Percentiles rank a stretch among this genome's conserved stretches.
Evolutionary conservation across 1,140 invertebrate genomes (phyloP).

Genomic region (Drosophila repletoides): DNA sequence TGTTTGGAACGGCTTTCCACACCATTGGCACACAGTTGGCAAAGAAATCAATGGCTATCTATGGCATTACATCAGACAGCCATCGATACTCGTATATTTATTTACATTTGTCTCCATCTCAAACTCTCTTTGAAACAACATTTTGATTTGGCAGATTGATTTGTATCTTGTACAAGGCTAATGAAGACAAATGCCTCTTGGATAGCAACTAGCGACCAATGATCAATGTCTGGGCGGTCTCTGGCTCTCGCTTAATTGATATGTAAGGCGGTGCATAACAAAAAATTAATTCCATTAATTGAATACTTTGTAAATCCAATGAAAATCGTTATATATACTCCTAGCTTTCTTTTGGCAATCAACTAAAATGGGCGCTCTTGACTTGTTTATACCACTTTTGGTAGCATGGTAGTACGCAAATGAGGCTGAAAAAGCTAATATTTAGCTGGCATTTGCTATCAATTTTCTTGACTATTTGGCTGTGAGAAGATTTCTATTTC

Average conservation of each 20-base stretch:
- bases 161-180: constrained; percentile 58
- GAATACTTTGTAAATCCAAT: constrained; percentile 37
- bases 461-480: too few relatives aligned
- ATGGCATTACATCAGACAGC: constrained; percentile 58
- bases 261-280: constrained; percentile 14
- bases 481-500: background rate
- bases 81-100: constrained; percentile 30
- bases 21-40: constrained; percentile 65
- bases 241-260: constrained; percentile 46
- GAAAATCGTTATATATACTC: constrained; percentile 8
- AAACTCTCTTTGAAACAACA: background rate
- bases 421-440: background rate
- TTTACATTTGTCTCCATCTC: constrained; percentile 40
- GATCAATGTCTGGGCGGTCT: constrained; percentile 57
- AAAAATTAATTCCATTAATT: constrained; percentile 45
- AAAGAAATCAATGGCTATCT: constrained; percentile 62
- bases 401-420: background rate
- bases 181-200: constrained; percentile 66
- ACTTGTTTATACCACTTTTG: constrained; percentile 13
- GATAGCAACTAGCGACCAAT: constrained; percentile 24
- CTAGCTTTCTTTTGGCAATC: constrained; percentile 33
- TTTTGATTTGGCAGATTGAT: constrained; percentile 56
- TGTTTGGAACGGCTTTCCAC: constrained; percentile 49
- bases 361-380: too few relatives aligned
- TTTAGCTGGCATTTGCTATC: background rate